Conservation (phyloP, 2,888 invertebrate genomes). For the Steromphala cineraria region DNA sequence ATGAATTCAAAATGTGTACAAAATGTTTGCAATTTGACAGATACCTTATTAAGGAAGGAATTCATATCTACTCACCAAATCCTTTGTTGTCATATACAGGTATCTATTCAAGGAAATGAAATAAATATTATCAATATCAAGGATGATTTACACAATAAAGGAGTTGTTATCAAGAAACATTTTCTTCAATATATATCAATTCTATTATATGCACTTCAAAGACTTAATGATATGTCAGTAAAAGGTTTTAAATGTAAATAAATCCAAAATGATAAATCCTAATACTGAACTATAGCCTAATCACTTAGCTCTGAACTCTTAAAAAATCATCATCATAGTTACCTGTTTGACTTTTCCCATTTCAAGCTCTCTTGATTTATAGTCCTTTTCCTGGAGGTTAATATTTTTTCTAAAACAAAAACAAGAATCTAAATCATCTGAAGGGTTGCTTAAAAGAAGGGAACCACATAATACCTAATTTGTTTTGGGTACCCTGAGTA, state of each 20-base stretch:
- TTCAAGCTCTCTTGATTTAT: constrained; percentile 57
- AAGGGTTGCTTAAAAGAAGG: neutral
- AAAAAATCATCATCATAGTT: constrained; percentile 1
- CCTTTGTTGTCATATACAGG: constrained; percentile 66
- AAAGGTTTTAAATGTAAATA: neutral
- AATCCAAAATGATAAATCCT: neutral
- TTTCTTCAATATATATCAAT: too few species aligned
- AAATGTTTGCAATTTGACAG: too few species aligned
- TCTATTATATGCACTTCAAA: too few species aligned
- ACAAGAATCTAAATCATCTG: neutral
- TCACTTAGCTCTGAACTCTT: neutral
- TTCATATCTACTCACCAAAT: constrained; percentile 64
- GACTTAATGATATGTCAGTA: too few species aligned
- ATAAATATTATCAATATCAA: neutral
- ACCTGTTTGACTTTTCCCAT: constrained; percentile 61
- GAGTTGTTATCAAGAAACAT: too few species aligned
- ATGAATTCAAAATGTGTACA: too few species aligned
- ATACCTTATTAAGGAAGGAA: too few species aligned
- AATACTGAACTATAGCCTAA: neutral
- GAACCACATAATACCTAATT: neutral
- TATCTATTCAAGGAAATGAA: constrained; percentile 46
- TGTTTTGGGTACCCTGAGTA: too few species aligned
- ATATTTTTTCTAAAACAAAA: constrained; percentile 60
- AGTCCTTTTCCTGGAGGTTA: constrained; percentile 57
- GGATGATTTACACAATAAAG: too few species aligned